Evolutionary conservation across 2,113 vertebrate genomes (phyloP), one percentile per base, ranked within the genome.

Genomic region (Takifugu bimaculatus): DNA sequence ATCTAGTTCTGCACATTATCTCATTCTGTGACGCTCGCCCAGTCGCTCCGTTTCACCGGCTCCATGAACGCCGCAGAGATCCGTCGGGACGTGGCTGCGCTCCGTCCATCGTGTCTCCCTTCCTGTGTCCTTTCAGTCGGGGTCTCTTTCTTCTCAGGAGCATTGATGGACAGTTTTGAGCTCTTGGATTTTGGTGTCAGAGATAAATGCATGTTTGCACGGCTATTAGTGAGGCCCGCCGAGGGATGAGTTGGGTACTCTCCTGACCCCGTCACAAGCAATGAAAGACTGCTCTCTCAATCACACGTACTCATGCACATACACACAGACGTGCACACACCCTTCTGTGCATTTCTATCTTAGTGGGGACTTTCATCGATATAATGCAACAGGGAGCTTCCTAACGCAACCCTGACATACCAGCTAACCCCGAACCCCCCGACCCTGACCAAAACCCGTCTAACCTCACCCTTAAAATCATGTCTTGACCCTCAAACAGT

Each of bases 141-240:
- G 63, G 26, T 43, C 57, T 63, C 59, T 81, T 74, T 68, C 27
- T 79, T 74, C 39, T 65, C 5, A 26, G 50, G 61, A 54, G 62
- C 63, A 63, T 14, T 81, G 74, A 86, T 88, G 82, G 84, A 85
- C 70, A 65, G 57, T 79, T 80, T 74, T 63, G 63, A 67, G 53
- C 69, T 77, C 44, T 69, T 60, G 63, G 80, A 79, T 81, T 83
- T 82, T 72, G 60, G 76, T 80, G 83, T 88, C 78, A 79, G 77
- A 74, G 82, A 75, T 81, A 81, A 77, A 84, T 86, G 79, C 80
- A 71, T 86, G 85, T 85, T 88, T 88, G 85, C 74, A 85, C 77
- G 84, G 73, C 84, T 80, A 80, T 88, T 87, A 86, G 79, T 72
- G 83, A 81, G 80, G 80, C 76, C 77, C 67, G 27, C 49, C 57